These are phyloP conservation scores for Clepsis dumicolana DNA, from an alignment of 2,888 invertebrate genomes.

Conservation along the genomic window DNA sequence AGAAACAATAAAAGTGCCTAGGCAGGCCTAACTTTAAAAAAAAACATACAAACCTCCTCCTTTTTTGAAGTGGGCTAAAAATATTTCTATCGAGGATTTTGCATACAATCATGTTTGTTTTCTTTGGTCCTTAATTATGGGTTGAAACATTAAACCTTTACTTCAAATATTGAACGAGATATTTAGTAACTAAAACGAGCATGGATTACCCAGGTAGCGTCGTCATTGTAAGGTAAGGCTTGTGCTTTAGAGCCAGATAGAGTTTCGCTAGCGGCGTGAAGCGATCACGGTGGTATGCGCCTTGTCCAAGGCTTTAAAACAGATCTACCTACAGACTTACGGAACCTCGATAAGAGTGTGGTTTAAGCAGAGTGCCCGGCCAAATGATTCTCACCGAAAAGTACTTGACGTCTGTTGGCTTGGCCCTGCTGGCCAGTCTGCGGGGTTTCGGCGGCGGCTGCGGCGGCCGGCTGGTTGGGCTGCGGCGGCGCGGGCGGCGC, in stretches of 20 bases:
- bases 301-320: background rate
- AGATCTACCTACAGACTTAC: background rate
- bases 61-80: no score
- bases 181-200: no score
- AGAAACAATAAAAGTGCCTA: no score
- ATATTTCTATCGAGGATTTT: no score
- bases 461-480: conserved; percentile 9
- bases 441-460: conserved; percentile 19
- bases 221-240: no score
- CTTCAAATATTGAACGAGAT: no score
- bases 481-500: background rate
- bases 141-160: no score
- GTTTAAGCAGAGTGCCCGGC: background rate
- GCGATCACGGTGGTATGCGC: background rate
- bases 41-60: no score
- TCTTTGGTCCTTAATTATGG: no score
- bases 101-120: no score
- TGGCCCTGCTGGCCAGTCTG: conserved; percentile 46
- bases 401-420: conserved; percentile 58
- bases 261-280: background rate
- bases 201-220: no score
- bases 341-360: background rate
- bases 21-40: no score
- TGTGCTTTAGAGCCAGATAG: background rate
- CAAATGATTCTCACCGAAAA: conserved; percentile 58